Conservation (phyloP, 2,797 vertebrate species). For the Sebastes dallii region DNA sequence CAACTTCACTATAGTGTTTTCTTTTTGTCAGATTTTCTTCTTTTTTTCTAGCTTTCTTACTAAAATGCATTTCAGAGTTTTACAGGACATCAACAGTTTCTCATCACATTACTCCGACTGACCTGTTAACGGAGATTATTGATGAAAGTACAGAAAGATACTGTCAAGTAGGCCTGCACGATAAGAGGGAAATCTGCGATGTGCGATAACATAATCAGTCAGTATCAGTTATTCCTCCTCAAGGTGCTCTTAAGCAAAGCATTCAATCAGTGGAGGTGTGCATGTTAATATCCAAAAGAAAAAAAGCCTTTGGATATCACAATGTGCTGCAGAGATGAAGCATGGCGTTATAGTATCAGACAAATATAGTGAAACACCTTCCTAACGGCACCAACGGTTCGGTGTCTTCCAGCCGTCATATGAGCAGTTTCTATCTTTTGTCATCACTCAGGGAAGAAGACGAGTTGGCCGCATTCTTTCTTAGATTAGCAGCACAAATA, state of each 20-base stretch:
- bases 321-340: background rate
- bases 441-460: slow-evolving; percentile 1
- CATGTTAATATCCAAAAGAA: background rate
- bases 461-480: slow-evolving; percentile 38
- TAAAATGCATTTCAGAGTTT: no score
- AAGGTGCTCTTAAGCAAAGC: background rate
- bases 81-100: no score
- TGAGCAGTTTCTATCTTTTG: slow-evolving; percentile 37
- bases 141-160: no score
- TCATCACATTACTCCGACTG: no score
- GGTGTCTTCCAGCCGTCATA: background rate
- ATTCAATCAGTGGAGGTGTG: background rate
- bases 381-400: background rate
- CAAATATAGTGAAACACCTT: background rate
- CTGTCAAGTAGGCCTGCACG: no score
- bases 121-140: no score
- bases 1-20: no score
- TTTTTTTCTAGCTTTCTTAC: no score
- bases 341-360: background rate
- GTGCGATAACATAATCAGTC: no score
- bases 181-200: rapidly evolving
- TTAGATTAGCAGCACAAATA: slow-evolving; percentile 28
- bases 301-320: background rate
- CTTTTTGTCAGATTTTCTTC: no score
- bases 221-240: no score